phyloP scores from a whole-genome alignment of 2,113 vertebrate species.

The Xiphophorus maculatus region DNA sequence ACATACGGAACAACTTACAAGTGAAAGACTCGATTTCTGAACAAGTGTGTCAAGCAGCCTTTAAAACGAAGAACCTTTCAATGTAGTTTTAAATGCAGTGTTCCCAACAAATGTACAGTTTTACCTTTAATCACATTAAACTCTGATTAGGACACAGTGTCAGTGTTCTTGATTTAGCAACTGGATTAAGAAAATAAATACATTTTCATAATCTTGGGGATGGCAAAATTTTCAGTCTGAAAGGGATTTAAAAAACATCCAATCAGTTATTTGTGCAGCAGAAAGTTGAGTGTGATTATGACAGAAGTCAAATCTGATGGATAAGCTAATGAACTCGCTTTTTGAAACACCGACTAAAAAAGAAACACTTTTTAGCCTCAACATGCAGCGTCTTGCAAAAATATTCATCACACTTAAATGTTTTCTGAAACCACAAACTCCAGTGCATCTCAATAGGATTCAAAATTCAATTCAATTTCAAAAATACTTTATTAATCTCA shows the following conservation, averaged over 20 bases:
- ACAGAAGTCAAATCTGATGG: neutral
- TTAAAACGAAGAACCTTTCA: slow-evolving; percentile 8
- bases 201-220: slow-evolving; percentile 22
- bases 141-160: neutral
- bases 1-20: slow-evolving; percentile 1
- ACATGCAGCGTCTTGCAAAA: neutral
- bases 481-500: no score
- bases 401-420: neutral
- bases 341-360: slow-evolving; percentile 6
- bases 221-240: slow-evolving; percentile 9
- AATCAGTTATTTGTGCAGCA: slow-evolving; percentile 29
- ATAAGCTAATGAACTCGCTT: slow-evolving; percentile 6
- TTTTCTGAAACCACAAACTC: neutral
- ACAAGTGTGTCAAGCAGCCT: neutral
- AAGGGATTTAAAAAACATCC: slow-evolving; percentile 6
- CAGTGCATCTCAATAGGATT: neutral
- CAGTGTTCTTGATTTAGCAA: slow-evolving; percentile 5
- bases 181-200: slow-evolving; percentile 8
- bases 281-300: slow-evolving; percentile 8
- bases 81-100: slow-evolving; percentile 19
- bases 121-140: slow-evolving; percentile 17
- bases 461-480: no score
- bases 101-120: slow-evolving; percentile 25
- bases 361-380: no score
- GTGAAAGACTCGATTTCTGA: slow-evolving; percentile 15